Evolutionary conservation across 2,797 vertebrate species (phyloP).

Genomic region (Steatocranus sp.): DNA sequence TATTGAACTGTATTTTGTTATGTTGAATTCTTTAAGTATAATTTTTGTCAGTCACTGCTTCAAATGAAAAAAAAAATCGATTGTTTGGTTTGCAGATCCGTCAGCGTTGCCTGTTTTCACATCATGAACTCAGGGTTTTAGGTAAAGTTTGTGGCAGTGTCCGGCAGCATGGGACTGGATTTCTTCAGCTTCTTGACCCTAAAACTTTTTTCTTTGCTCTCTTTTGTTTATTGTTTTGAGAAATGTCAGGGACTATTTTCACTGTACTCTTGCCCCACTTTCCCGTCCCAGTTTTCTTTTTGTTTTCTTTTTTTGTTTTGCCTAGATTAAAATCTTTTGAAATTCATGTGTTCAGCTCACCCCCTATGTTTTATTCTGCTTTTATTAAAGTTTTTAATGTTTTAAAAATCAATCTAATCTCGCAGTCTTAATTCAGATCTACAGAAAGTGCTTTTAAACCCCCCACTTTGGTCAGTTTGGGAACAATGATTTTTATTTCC

Average conservation of each 20-base stretch:
- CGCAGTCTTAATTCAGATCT: constrained; percentile 19
- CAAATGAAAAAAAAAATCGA: constrained; percentile 24
- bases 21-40: constrained; percentile 43
- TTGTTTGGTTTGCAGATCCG: constrained; percentile 57
- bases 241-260: constrained; percentile 37
- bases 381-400: constrained; percentile 81
- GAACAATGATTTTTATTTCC: background rate
- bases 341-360: constrained; percentile 64
- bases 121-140: constrained; percentile 76
- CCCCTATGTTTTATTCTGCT: constrained; percentile 70
- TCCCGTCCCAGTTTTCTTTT: constrained; percentile 51
- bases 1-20: constrained; percentile 56
- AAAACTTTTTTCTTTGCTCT: background rate
- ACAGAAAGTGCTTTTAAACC: background rate
- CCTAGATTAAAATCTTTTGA: constrained; percentile 52
- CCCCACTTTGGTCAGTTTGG: background rate
- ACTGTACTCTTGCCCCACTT: constrained; percentile 22
- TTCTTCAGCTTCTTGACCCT: constrained; percentile 58
- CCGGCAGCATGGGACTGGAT: constrained; percentile 43
- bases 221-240: background rate
- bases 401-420: constrained; percentile 60
- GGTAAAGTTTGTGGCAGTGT: constrained; percentile 63
- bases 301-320: constrained; percentile 24
- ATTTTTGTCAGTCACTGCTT: constrained; percentile 58
- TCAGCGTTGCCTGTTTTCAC: constrained; percentile 60